Evolutionary conservation across 2,113 vertebrate species (phyloP).

Genomic region (Chlorocebus sabaeus): DNA sequence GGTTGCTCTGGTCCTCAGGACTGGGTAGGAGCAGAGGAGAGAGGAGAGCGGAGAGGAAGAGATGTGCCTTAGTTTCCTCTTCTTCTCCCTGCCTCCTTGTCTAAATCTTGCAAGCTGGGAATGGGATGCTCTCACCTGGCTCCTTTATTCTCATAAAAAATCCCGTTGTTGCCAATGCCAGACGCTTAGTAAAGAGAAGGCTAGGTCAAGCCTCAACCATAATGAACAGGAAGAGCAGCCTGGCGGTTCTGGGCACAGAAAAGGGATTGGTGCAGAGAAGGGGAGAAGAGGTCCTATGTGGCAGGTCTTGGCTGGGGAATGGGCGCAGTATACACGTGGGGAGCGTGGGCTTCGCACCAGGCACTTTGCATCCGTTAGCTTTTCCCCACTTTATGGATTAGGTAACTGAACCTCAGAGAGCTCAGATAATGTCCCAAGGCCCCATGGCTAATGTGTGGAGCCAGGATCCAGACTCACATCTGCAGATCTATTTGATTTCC

Average conservation of each 20-base stretch:
- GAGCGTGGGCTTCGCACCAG: rapidly evolving
- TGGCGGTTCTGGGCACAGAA: not conserved
- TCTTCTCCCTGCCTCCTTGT: not conserved
- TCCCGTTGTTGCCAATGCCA: rapidly evolving
- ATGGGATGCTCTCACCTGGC: not conserved
- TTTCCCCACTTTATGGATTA: not conserved
- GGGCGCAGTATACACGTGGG: rapidly evolving
- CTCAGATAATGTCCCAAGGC: not conserved
- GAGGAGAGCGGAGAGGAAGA: not conserved
- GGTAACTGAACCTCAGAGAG: not conserved
- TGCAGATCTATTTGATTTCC: not conserved
- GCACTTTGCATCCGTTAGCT: not conserved
- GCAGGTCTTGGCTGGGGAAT: not conserved
- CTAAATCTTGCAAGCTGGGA: rapidly evolving
- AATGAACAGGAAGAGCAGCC: not conserved
- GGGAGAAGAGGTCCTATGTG: not conserved
- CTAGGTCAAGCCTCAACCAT: not conserved
- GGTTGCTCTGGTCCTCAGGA: not conserved
- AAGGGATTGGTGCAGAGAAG: not conserved
- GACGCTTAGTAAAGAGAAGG: not conserved
- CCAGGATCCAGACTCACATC: not conserved
- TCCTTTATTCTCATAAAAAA: not conserved
- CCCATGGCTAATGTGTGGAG: not conserved
- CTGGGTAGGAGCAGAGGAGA: too few relatives aligned
- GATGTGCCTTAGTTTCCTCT: not conserved